A percentile compares a stretch with the other conserved stretches of the same genome.
Evolutionary conservation across 2,888 invertebrate species (phyloP).

Genomic region (Ellobium chinense): DNA sequence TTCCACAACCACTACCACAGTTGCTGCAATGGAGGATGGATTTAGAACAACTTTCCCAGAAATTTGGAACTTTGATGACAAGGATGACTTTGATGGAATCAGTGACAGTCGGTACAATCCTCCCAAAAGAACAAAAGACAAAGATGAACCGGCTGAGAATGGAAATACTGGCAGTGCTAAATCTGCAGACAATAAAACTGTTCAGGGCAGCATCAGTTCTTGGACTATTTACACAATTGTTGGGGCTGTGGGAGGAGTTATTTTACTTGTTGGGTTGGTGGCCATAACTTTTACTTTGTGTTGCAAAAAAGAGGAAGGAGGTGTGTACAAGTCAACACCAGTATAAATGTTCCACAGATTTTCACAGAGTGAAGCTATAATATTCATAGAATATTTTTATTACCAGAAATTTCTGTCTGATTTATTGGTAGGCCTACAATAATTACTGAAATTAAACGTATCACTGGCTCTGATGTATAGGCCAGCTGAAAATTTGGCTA

Average conservation of each 20-base stretch:
- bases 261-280: constrained; percentile 67
- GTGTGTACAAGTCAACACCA: constrained; percentile 69
- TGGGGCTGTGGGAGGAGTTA: constrained; percentile 69
- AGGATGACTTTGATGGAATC: neutral
- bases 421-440: too few species aligned
- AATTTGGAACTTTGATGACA: constrained; percentile 44
- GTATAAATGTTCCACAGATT: constrained; percentile 51
- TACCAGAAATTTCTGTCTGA: too few species aligned
- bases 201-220: constrained; percentile 57
- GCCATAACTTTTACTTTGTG: constrained; percentile 71
- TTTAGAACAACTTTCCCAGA: constrained; percentile 8
- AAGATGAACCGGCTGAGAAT: neutral
- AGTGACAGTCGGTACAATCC: neutral
- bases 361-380: too few species aligned
- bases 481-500: too few species aligned
- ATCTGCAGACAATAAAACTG: neutral
- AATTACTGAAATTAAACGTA: too few species aligned
- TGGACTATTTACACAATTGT: constrained; percentile 74
- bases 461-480: too few species aligned
- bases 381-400: too few species aligned
- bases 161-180: neutral
- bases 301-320: constrained; percentile 62
- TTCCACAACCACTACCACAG: constrained; percentile 22
- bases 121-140: neutral
- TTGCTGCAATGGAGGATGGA: constrained; percentile 20